Evolutionary conservation across 2,888 invertebrate genomes (phyloP).

Genomic region (Terebella lapidaria): DNA sequence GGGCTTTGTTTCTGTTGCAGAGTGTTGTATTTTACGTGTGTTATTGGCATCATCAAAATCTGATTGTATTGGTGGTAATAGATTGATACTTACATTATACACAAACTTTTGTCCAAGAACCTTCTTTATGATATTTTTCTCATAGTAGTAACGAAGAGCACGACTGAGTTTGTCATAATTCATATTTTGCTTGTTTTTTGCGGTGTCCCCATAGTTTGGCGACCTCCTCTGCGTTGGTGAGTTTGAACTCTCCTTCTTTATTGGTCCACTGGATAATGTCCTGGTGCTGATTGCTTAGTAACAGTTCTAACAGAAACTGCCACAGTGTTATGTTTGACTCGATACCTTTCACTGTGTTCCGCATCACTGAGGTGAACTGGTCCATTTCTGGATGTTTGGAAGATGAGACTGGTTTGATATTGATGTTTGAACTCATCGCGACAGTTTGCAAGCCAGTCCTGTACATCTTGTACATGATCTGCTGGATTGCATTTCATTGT

Average conservation of each 20-base stretch:
- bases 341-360: slow-evolving; percentile 27
- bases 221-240: slow-evolving; percentile 60
- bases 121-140: slow-evolving; percentile 61
- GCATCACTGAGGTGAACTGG: background rate
- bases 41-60: too few relatives aligned
- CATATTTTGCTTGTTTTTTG: slow-evolving; percentile 62
- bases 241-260: slow-evolving; percentile 60
- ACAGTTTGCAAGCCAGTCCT: too few relatives aligned
- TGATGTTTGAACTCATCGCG: too few relatives aligned
- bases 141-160: slow-evolving; percentile 61
- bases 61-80: too few relatives aligned
- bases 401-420: background rate
- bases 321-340: slow-evolving; percentile 61
- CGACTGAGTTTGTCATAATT: slow-evolving; percentile 64
- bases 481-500: too few relatives aligned
- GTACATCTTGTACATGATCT: too few relatives aligned
- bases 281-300: slow-evolving; percentile 57
- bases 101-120: slow-evolving; percentile 61
- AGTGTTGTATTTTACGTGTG: too few relatives aligned
- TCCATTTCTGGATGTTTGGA: background rate
- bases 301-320: slow-evolving; percentile 63
- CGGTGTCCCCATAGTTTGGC: slow-evolving; percentile 61
- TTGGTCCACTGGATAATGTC: slow-evolving; percentile 62
- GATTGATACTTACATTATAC: too few relatives aligned
- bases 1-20: too few relatives aligned